A percentile compares a stretch with the other conserved stretches of the same genome.
These are phyloP conservation scores for Rhinichthys osculus DNA, from an alignment of 2,797 vertebrate species.

Conservation along the genomic window DNA sequence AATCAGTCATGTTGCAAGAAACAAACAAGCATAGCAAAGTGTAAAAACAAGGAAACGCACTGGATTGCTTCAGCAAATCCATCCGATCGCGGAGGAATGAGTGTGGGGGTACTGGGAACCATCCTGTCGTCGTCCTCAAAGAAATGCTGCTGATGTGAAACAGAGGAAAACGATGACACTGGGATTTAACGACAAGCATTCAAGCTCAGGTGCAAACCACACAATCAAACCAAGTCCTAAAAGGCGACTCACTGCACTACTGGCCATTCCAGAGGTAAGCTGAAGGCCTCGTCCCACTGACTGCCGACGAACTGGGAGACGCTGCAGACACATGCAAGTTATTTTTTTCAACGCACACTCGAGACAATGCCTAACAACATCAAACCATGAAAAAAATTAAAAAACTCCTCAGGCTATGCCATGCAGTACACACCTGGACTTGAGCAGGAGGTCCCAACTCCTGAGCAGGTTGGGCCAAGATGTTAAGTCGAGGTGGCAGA, in stretches of 20 bases:
- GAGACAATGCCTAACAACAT: neutral
- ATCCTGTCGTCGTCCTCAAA: constrained; percentile 96
- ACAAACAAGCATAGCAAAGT: neutral
- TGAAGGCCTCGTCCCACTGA: constrained; percentile 88
- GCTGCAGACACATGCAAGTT: constrained; percentile 62
- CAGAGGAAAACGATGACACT: neutral
- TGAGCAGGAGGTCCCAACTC: constrained; percentile 90
- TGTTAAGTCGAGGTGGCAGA: constrained; percentile 86
- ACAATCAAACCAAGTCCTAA: neutral
- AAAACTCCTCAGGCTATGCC: neutral
- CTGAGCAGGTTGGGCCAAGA: constrained; percentile 85
- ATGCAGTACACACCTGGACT: constrained; percentile 71
- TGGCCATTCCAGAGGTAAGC: constrained; percentile 84
- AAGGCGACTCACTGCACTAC: constrained; percentile 83
- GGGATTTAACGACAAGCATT: neutral
- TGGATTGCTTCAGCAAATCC: constrained; percentile 93
- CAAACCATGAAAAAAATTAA: neutral
- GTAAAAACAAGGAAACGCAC: constrained; percentile 76
- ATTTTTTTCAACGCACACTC: neutral
- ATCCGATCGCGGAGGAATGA: constrained; percentile 91
- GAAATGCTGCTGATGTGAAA: constrained; percentile 87
- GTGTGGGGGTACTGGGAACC: constrained; percentile 93
- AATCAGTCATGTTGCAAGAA: neutral
- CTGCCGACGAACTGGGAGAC: constrained; percentile 82
- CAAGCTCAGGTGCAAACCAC: neutral